A percentile compares a stretch with the other conserved stretches of the same genome.
phyloP scores from a whole-genome alignment of 2,797 vertebrate species.

The Tinamus major region DNA sequence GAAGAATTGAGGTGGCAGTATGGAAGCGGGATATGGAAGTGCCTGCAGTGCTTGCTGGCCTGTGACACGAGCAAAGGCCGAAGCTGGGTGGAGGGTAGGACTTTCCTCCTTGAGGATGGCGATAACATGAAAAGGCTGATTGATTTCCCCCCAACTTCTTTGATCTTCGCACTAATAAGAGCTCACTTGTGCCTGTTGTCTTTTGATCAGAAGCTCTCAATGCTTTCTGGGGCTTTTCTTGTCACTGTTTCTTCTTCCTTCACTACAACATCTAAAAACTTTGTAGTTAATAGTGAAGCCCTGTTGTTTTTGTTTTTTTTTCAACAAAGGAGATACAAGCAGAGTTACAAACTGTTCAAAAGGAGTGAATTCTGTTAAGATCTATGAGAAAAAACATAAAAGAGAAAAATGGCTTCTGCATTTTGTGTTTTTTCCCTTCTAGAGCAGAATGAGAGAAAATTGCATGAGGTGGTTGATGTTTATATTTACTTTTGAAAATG shows the following conservation, averaged over 20 bases:
- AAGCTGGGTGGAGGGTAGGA: neutral
- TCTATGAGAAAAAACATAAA: neutral
- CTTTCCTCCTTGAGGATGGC: neutral
- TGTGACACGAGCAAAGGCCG: neutral
- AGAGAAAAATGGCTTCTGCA: neutral
- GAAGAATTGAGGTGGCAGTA: neutral
- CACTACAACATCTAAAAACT: neutral
- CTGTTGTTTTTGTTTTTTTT: neutral
- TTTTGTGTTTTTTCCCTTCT: constrained; percentile 28
- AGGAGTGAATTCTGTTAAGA: neutral
- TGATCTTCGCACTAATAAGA: neutral
- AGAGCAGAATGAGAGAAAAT: constrained; percentile 26
- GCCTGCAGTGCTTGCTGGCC: neutral
- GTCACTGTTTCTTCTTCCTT: neutral
- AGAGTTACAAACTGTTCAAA: neutral
- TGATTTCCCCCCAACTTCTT: neutral
- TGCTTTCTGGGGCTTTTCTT: neutral
- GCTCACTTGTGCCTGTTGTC: neutral
- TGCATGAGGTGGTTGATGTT: constrained; percentile 18
- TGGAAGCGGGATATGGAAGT: neutral
- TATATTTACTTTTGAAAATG: constrained; percentile 40
- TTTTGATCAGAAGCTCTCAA: neutral
- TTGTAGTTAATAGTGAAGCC: neutral
- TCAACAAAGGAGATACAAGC: neutral
- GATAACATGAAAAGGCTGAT: neutral